phyloP scores from a whole-genome alignment of 2,113 vertebrate species.

The human region GRCh38 chr18:28827501-28828000 shows the following conservation, averaged over 20 bases:
- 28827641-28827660: neutral
- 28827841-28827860: neutral
- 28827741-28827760: neutral
- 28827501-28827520: neutral
- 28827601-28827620: neutral
- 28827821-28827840: neutral
- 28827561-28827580: neutral
- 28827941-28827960: neutral
- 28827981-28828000: neutral
- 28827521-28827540: slow-evolving; percentile 2
- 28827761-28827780: neutral
- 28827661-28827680: neutral
- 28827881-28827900: neutral
- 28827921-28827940: neutral
- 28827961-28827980: neutral
- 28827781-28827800: neutral
- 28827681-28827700: neutral
- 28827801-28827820: neutral
- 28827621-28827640: neutral
- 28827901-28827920: neutral
- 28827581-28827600: neutral
- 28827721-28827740: neutral
- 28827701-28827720: neutral
- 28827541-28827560: neutral
- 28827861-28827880: neutral